Evolutionary conservation across 2,113 vertebrate species (phyloP), one percentile per base, ranked within the genome.

Genomic region (Pampusana beccarii): DNA sequence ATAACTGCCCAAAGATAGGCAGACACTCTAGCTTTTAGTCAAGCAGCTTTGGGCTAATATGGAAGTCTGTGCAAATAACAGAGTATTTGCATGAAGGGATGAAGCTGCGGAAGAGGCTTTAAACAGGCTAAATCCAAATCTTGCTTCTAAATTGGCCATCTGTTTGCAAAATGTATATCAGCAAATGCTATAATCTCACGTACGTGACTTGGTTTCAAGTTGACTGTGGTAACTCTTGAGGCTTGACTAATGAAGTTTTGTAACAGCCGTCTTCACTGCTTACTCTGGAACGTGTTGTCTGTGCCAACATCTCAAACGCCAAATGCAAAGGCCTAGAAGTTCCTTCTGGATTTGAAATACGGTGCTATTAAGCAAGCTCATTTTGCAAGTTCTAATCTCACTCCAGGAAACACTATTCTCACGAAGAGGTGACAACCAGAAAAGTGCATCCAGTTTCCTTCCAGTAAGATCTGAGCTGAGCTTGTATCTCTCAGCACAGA

Each of bases 161-260:
- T 88, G 33, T 86, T 88, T 83, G 61, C 69, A 90, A 60, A 96
- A 70, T 4, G 0, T 57, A 2, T 44, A 71, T 56, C 75, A 92
- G 60, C 24, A 80, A 80, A 67, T 57, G 38, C 40, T 93, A 23
- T 44, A 57, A 58, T 80, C 93, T 92, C 75, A 91, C 0, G 14
- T 93, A 50, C 8, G 23, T 34, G 57, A 80, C 81, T 91, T 71
- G 26, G 18, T 90, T 88, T 90, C 84, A 50, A 80, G 46, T 34
- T 50, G 46, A 15, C 26, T 57, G 38, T 71, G 82, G 71, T 93
- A 71, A 94, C 62, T 65, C 75, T 65, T 65, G 81, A 66, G 67
- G 56, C 60, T 87, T 94, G 94, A 57, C 84, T 61, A 77, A 87
- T 18, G 12, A 54, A 25, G 31, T 98, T 96, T 96, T 90, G 74